Base-by-base conservation (phyloP, 30 jellyfish, hydroid and myxozoan species). In the Hydractinia symbiolongicarpus region DNA sequence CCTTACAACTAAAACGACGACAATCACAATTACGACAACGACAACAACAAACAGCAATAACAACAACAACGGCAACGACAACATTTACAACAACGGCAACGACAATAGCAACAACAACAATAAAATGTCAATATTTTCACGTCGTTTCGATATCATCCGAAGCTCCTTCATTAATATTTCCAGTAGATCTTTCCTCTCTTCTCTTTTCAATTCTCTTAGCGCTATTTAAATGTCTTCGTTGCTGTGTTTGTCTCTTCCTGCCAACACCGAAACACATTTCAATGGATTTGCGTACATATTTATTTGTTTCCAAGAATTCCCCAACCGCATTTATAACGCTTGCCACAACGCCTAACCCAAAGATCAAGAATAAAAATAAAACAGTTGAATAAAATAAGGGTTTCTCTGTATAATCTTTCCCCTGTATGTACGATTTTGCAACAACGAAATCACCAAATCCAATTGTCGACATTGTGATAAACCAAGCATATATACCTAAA, bases 391-490 rank as follows among this genome's bases (percentile, higher is more conserved):
- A 7, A 7, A 64, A 7, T 13, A 64, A 64, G 19, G 9, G 17
- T 64, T 64, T 13, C 7, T 13, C 74, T 58, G 69, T 11, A 16
- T 16, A 7, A 13, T 64, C 17, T 13, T 64, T 51, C 1, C 74
- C 74, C 40, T 64, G 74, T n/a, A 64, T 64, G 17, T 6, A 51
- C 40, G 74, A 13, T 51, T 64, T 64, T 7, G 74, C 19, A 64
- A 64, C 17, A 6, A 64, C 74, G 50, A 71, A 40, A 71, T 71
- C 81, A 8, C 81, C 81, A 15, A 71, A 71, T 7, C 81, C 81
- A 17, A 71, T 71, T 49, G 81, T 71, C 50, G 81, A 71, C 57
- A 21, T 21, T 5, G 81, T 71, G 50, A 21, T 71, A 17, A 21
- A 71, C 81, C 81, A 71, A 51, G 61, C 57, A 71, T 71, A 71